Evolutionary conservation across 2,113 vertebrate species (phyloP).

Genomic region (Chionis minor): DNA sequence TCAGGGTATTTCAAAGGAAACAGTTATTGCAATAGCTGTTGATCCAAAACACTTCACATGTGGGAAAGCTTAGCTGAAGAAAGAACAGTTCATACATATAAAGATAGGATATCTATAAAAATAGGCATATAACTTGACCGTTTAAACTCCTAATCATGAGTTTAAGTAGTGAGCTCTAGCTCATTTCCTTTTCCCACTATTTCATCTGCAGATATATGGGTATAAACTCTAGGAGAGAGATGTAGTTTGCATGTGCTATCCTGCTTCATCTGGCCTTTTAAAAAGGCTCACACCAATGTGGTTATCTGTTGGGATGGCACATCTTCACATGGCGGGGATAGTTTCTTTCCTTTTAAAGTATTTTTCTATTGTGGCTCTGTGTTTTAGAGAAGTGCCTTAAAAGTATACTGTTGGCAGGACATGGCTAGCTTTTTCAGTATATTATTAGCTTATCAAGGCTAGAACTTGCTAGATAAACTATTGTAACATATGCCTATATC

Average conservation of each 20-base stretch:
- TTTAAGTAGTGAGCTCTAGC: neutral
- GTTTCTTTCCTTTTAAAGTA: neutral
- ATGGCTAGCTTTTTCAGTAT: neutral
- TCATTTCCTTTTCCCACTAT: neutral
- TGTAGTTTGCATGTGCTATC: neutral
- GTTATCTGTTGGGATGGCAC: neutral
- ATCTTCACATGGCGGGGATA: neutral
- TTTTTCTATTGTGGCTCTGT: neutral
- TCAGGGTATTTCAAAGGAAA: neutral
- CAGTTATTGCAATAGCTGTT: neutral
- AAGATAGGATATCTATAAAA: slow-evolving; percentile 33
- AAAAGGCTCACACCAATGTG: neutral
- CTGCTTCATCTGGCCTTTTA: neutral
- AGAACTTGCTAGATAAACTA: neutral
- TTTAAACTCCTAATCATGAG: neutral
- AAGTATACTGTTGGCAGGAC: neutral
- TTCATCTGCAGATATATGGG: neutral
- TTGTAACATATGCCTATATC: neutral
- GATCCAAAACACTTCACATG: slow-evolving; percentile 7
- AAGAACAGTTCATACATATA: neutral
- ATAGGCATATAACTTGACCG: neutral
- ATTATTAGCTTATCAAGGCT: neutral
- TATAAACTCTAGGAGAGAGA: neutral
- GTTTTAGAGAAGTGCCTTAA: neutral
- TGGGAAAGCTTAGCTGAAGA: slow-evolving; percentile 42